Conservation (phyloP, 2,888 invertebrate species). For the Steinernema scapterisci region DNA sequence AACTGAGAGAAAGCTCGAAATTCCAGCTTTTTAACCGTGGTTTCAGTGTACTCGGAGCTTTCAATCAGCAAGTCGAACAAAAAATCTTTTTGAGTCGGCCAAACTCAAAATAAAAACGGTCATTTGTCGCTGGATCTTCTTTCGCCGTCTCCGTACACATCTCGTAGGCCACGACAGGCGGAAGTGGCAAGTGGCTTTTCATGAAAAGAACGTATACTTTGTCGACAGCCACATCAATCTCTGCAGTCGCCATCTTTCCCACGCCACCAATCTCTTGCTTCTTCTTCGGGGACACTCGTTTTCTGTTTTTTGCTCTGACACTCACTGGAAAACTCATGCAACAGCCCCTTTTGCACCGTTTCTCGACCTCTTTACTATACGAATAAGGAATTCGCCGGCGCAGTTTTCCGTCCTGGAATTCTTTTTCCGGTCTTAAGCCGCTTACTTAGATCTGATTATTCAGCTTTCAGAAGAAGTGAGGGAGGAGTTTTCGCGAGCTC, state of each 20-base stretch:
- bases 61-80: no score
- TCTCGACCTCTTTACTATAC: neutral
- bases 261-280: neutral
- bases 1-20: no score
- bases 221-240: conserved; percentile 17
- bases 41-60: no score
- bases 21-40: no score
- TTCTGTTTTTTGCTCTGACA: conserved; percentile 3
- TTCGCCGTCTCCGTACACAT: neutral
- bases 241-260: conserved; percentile 7
- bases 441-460: no score
- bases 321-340: neutral
- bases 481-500: no score
- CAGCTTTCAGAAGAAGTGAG: no score
- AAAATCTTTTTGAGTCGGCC: no score
- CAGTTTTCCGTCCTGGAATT: no score
- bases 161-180: neutral
- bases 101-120: neutral
- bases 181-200: neutral
- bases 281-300: neutral
- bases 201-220: neutral
- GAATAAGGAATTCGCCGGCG: neutral
- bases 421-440: no score
- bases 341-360: neutral
- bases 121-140: neutral